Conservation (phyloP, 2,113 vertebrate species). For the Petromus typicus region DNA sequence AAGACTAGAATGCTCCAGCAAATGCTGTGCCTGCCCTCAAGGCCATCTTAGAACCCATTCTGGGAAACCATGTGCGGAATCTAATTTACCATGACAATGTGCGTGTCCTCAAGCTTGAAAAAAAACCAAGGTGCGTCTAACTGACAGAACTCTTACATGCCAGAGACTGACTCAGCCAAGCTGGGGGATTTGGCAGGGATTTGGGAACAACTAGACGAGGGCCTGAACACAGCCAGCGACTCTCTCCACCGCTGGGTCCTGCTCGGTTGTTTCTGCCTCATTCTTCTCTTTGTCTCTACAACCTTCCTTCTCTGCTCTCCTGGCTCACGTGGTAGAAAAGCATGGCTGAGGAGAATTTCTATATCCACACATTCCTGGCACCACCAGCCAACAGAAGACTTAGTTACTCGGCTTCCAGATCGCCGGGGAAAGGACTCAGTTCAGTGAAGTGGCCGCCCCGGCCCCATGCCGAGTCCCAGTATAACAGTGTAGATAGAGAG, state of each 20-base stretch:
- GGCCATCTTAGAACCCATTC: not conserved
- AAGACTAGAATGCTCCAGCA: not conserved
- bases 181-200: not conserved
- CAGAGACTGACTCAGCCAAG: not conserved
- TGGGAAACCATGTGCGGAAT: not conserved
- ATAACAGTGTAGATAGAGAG: not conserved
- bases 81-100: not conserved
- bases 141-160: not conserved
- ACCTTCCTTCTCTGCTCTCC: not conserved
- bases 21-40: not conserved
- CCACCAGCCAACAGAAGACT: not conserved
- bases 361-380: too few relatives aligned
- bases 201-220: not conserved
- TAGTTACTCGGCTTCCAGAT: not conserved
- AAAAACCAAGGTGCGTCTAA: not conserved
- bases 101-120: not conserved
- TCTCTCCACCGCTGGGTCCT: not conserved
- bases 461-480: not conserved
- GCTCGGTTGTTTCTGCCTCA: not conserved
- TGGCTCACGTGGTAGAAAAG: not conserved
- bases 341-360: not conserved
- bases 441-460: not conserved
- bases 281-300: not conserved
- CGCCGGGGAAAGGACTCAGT: not conserved
- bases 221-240: not conserved